Conservation (phyloP, 2,888 invertebrate genomes). For the Arenicola marina region DNA sequence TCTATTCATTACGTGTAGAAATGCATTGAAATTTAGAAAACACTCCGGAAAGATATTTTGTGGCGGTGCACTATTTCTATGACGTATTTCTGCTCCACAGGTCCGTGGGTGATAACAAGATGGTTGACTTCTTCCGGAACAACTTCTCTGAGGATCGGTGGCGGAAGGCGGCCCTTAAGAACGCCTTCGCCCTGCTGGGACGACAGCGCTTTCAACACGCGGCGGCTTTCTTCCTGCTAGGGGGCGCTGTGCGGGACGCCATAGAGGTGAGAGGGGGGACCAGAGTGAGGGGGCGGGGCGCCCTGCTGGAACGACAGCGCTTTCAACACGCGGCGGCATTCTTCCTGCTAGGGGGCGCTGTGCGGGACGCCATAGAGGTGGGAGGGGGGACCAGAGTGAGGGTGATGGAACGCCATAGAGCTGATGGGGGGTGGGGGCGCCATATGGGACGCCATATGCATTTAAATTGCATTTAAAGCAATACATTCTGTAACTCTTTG, state of each 20-base stretch:
- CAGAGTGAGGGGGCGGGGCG: too few relatives aligned
- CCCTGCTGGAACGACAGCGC: conserved; percentile 86
- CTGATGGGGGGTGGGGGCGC: neutral
- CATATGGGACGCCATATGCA: neutral
- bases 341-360: conserved; percentile 90
- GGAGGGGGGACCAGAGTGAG: too few relatives aligned
- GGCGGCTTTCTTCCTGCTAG: conserved; percentile 96
- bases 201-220: conserved; percentile 95
- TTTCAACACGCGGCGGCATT: conserved; percentile 99
- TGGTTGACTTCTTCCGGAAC: conserved; percentile 93
- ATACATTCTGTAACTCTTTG: too few relatives aligned
- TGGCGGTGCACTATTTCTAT: too few relatives aligned
- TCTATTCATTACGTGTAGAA: too few relatives aligned
- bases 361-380: conserved; percentile 94
- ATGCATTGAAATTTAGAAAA: too few relatives aligned
- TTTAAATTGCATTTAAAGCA: too few relatives aligned
- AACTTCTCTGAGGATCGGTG: conserved; percentile 92
- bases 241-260: conserved; percentile 92
- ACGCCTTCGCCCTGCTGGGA: conserved; percentile 94
- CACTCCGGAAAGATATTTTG: too few relatives aligned
- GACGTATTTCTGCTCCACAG: too few relatives aligned
- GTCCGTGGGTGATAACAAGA: conserved; percentile 85
- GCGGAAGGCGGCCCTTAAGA: conserved; percentile 96
- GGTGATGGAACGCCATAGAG: too few relatives aligned
- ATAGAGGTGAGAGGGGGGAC: conserved; percentile 76